phyloP scores from a whole-genome alignment of 2,797 vertebrate genomes.

The Mus minutoides region DNA sequence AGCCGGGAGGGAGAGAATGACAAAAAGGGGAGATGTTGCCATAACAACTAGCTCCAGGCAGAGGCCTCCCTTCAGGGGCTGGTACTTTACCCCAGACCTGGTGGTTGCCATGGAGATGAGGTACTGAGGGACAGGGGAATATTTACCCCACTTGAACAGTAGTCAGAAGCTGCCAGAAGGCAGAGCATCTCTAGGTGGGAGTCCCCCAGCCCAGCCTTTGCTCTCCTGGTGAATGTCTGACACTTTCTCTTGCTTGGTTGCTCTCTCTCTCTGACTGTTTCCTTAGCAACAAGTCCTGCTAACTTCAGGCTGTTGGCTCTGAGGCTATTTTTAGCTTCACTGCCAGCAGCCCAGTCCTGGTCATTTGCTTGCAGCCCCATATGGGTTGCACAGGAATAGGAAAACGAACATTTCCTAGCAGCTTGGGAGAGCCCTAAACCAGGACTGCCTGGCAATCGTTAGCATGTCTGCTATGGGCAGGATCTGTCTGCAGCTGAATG shows the following conservation, averaged over 20 bases:
- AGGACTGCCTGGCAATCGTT: background rate
- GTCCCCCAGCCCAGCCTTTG: conserved; percentile 48
- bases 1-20: conserved; percentile 72
- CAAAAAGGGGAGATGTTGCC: conserved; percentile 71
- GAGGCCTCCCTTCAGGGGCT: conserved; percentile 81
- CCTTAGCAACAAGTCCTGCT: conserved; percentile 86
- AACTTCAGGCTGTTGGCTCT: conserved; percentile 75
- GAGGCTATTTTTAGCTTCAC: conserved; percentile 85
- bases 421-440: conserved; percentile 20
- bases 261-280: conserved; percentile 76
- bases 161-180: conserved; percentile 70
- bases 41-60: conserved; percentile 82
- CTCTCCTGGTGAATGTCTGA: conserved; percentile 56
- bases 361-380: conserved; percentile 78
- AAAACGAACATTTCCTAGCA: conserved; percentile 20
- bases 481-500: background rate
- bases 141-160: conserved; percentile 70
- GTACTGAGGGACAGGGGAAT: conserved; percentile 65
- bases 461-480: conserved; percentile 8
- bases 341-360: conserved; percentile 77
- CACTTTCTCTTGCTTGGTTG: conserved; percentile 72
- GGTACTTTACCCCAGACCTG: conserved; percentile 80
- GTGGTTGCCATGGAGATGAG: conserved; percentile 82
- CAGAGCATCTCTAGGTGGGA: conserved; percentile 60
- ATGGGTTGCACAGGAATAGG: conserved; percentile 50